Evolutionary conservation across 2,888 invertebrate genomes (phyloP).

Genomic region (Thecophora atra): DNA sequence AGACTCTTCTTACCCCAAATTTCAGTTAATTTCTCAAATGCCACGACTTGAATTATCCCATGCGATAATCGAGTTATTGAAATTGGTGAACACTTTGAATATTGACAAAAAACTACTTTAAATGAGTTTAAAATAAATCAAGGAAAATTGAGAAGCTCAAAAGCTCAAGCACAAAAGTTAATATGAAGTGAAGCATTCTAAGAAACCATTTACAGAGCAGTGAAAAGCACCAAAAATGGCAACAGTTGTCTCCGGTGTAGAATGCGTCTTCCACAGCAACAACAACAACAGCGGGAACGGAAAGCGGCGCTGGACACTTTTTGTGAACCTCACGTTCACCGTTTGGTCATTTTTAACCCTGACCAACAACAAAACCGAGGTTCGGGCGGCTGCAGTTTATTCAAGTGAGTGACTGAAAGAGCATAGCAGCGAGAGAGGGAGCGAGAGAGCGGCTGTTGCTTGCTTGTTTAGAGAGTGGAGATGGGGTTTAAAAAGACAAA

Average conservation of each 20-base stretch:
- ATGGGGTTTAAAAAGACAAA: background rate
- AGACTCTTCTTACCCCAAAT: too few species aligned
- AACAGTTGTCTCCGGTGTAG: constrained; percentile 40
- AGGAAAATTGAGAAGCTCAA: too few species aligned
- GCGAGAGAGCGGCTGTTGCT: background rate
- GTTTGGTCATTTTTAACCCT: constrained; percentile 55
- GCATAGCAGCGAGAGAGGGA: background rate
- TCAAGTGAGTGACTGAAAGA: constrained; percentile 57
- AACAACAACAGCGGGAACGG: constrained; percentile 38
- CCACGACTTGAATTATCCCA: too few species aligned
- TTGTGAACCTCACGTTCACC: constrained; percentile 51
- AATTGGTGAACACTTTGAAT: too few species aligned
- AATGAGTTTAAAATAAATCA: too few species aligned
- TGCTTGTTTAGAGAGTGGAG: background rate
- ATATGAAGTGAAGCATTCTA: background rate
- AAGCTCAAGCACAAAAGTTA: constrained; percentile 1
- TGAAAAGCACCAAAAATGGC: constrained; percentile 47
- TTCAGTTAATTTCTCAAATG: too few species aligned
- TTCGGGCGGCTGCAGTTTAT: constrained; percentile 61
- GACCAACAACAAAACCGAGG: constrained; percentile 49
- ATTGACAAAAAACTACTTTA: too few species aligned
- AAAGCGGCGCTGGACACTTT: constrained; percentile 40
- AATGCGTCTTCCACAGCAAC: constrained; percentile 25
- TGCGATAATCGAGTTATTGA: too few species aligned
- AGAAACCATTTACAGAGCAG: background rate